Evolutionary conservation across 2,888 invertebrate genomes (phyloP).

Genomic region (Griposia aprilina): DNA sequence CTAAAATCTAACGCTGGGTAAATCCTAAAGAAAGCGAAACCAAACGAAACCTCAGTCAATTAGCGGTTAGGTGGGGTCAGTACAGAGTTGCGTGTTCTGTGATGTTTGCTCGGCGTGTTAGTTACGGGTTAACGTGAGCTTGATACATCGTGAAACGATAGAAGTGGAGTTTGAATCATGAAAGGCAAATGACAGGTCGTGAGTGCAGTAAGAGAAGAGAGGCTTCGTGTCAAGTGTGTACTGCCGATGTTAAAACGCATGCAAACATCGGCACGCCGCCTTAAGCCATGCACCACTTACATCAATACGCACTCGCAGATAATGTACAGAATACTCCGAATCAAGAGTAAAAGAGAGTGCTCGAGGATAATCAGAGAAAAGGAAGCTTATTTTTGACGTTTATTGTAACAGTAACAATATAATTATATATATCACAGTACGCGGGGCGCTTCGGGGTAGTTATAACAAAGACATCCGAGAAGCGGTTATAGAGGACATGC

Average conservation of each 20-base stretch:
- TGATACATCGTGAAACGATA: conserved; percentile 69
- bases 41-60: conserved; percentile 69
- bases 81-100: conserved; percentile 70
- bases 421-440: conserved; percentile 89
- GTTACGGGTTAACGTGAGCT: conserved; percentile 66
- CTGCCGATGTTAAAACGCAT: conserved; percentile 82
- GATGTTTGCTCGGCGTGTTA: conserved; percentile 72
- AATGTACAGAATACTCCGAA: conserved; percentile 76
- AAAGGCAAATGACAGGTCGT: conserved; percentile 67
- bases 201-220: conserved; percentile 77
- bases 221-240: conserved; percentile 71
- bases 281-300: conserved; percentile 90
- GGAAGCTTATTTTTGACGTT: conserved; percentile 83
- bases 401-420: conserved; percentile 90
- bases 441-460: conserved; percentile 90
- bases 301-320: conserved; percentile 80
- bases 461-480: conserved; percentile 79
- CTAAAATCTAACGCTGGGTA: conserved; percentile 67
- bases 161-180: conserved; percentile 73
- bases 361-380: conserved; percentile 82
- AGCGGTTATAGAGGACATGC: conserved; percentile 79
- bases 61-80: conserved; percentile 65
- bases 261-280: conserved; percentile 84
- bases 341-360: conserved; percentile 79
- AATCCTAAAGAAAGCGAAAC: conserved; percentile 75